Percentiles rank a stretch among this genome's conserved stretches.
These are phyloP conservation scores for Nannoperca obscura DNA, from an alignment of 2,797 vertebrate genomes.

Conservation along the genomic window DNA sequence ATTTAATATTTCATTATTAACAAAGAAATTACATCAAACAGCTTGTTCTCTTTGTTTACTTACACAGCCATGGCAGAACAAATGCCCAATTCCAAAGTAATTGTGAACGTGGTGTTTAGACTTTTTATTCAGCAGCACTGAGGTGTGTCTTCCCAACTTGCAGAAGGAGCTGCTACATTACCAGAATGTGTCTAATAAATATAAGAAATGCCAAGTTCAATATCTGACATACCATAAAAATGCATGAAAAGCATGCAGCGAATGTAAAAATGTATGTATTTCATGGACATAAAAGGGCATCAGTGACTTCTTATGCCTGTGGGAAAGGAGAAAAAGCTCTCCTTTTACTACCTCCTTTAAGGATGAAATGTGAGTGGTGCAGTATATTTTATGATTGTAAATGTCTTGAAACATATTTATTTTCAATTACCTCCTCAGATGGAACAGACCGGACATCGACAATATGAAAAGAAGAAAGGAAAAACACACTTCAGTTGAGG, in stretches of 20 bases:
- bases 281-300: conserved; percentile 14
- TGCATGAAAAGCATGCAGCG: conserved; percentile 1
- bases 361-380: background rate
- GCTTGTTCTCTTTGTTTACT: background rate
- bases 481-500: conserved; percentile 83
- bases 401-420: conserved; percentile 42
- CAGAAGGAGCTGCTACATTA: conserved; percentile 6
- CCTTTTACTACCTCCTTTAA: background rate
- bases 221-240: conserved; percentile 17
- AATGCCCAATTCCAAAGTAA: background rate
- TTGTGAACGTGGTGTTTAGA: background rate
- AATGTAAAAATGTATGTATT: conserved; percentile 11
- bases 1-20: background rate
- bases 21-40: background rate
- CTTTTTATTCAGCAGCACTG: background rate
- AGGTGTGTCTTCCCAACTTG: background rate
- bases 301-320: conserved; percentile 12
- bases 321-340: background rate
- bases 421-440: conserved; percentile 83
- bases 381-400: conserved; percentile 26
- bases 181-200: conserved; percentile 11
- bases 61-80: background rate
- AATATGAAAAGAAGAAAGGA: conserved; percentile 88
- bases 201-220: background rate
- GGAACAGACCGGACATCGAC: conserved; percentile 96